phyloP scores from a whole-genome alignment of 2,797 vertebrate genomes.

The Paguma larvata region DNA sequence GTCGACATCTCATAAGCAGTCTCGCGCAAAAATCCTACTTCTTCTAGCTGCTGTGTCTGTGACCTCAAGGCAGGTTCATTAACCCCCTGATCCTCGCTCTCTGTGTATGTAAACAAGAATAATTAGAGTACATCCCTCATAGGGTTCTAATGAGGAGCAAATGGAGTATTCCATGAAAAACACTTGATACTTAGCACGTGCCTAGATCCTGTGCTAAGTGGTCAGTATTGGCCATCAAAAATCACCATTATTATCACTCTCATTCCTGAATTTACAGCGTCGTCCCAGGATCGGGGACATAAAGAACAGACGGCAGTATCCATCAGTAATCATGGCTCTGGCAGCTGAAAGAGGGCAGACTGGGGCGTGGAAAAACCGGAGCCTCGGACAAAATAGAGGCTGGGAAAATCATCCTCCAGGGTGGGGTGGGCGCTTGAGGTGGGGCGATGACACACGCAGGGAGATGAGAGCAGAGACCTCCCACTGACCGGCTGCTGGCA shows the following conservation, averaged over 20 bases:
- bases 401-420: neutral
- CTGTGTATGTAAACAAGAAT: neutral
- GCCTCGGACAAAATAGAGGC: neutral
- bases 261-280: neutral
- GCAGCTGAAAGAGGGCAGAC: neutral
- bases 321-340: neutral
- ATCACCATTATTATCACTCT: neutral
- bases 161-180: neutral
- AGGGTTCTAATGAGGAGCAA: neutral
- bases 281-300: neutral
- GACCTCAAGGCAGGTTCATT: neutral
- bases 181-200: neutral
- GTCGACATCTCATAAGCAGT: neutral
- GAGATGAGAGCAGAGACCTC: neutral
- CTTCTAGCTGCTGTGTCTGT: neutral
- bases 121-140: neutral
- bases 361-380: neutral
- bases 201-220: neutral
- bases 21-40: neutral
- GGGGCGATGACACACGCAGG: fast-evolving
- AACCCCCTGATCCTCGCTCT: neutral
- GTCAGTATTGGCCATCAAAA: neutral
- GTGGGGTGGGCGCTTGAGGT: neutral
- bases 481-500: neutral
- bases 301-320: neutral